Conservation (phyloP, 2,888 invertebrate genomes). For the Polyommatus iphigenia region DNA sequence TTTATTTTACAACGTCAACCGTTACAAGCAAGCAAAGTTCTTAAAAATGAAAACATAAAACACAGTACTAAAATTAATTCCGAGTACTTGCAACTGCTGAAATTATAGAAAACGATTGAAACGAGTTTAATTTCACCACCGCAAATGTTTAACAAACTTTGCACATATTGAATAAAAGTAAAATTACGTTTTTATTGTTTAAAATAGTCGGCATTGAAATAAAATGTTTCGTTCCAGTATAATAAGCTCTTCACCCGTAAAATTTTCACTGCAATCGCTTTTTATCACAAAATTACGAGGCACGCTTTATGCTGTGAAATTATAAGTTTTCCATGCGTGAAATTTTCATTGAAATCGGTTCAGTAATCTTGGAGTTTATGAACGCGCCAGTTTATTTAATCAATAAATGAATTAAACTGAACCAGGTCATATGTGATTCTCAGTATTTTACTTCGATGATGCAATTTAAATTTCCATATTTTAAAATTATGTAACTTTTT, state of each 20-base stretch:
- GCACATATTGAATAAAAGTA: conserved; percentile 27
- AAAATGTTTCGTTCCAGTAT: conserved; percentile 34
- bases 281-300: conserved; percentile 41
- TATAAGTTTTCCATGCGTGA: conserved; percentile 41
- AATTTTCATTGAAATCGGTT: conserved; percentile 44
- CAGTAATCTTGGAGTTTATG: conserved; percentile 42
- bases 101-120: conserved; percentile 18
- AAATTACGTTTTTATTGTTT: conserved; percentile 29
- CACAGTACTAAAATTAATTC: not conserved
- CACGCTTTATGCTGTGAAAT: conserved; percentile 39
- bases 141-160: conserved; percentile 15
- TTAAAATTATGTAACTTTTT: conserved; percentile 1
- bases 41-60: not conserved
- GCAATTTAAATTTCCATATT: conserved; percentile 3
- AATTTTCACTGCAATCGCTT: conserved; percentile 39
- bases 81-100: not conserved
- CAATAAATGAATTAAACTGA: conserved; percentile 34
- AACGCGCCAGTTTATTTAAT: conserved; percentile 41
- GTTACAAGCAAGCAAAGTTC: not conserved
- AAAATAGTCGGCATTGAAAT: conserved; percentile 30
- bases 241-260: conserved; percentile 38
- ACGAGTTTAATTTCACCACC: conserved; percentile 5
- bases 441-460: conserved; percentile 11
- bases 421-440: conserved; percentile 29
- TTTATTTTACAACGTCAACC: not conserved